These are phyloP conservation scores for Trachythela sp. DNA, from an alignment of 64 coral and sea anemone species.

Conservation along the genomic window DNA sequence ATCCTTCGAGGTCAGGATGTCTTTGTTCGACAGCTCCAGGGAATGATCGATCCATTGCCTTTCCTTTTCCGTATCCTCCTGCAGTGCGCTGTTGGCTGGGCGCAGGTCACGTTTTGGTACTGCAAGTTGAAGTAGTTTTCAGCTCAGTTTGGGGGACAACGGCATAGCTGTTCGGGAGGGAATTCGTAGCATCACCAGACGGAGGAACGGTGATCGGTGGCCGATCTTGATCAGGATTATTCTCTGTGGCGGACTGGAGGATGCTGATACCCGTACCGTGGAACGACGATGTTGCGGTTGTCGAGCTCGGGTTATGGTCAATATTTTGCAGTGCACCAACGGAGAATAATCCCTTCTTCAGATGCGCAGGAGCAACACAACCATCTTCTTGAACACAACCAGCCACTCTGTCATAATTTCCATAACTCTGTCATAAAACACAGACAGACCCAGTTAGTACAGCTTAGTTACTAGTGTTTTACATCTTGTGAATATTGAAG, in stretches of 20 bases:
- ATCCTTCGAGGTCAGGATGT: background rate
- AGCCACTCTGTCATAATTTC: background rate
- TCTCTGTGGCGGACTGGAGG: background rate
- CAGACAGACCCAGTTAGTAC: background rate
- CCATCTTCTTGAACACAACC: background rate
- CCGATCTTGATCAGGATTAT: background rate
- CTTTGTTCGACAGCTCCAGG: background rate
- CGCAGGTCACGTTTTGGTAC: background rate
- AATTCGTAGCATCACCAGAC: background rate
- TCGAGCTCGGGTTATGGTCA: conserved; percentile 18
- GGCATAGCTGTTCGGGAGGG: conserved; percentile 9
- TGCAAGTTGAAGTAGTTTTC: background rate
- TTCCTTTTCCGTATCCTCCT: background rate
- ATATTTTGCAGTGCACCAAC: conserved; percentile 14
- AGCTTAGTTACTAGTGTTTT: background rate
- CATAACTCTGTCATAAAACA: background rate
- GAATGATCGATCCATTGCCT: background rate
- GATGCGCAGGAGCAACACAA: background rate
- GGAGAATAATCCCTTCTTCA: background rate
- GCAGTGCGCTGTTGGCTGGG: no score
- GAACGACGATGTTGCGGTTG: conserved; percentile 12
- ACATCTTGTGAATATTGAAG: background rate
- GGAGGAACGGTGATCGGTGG: background rate
- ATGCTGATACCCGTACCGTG: conserved; percentile 20
- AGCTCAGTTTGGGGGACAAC: background rate